Evolutionary conservation across 1,140 invertebrate species (phyloP), one percentile per base, ranked within the genome.

Genomic region (Fragariocoptes setiger): DNA sequence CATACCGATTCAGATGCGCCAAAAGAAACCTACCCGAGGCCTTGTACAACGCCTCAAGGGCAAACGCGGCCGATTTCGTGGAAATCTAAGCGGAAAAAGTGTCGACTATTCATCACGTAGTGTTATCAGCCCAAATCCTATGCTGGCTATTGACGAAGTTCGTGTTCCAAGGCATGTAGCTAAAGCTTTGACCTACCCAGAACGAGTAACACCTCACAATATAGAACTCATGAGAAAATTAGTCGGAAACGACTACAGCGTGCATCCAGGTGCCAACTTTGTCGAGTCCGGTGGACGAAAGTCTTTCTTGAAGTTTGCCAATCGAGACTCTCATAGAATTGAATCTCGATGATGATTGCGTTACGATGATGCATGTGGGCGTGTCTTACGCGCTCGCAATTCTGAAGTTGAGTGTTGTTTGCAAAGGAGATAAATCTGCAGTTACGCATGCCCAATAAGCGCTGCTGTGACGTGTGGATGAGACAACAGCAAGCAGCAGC

Each of bases 51-150:
- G 88, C 21, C 58, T 97, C 18, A 95, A 94, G 61, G n/a, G 43
- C 37, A 99, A 99, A 60, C 83, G 97, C 56, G 92, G 92, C 42
- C 67, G 92, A 40, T 97, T 99, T 58, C 68, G 92, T 38, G 88
- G 90, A n/a, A 99, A 99, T 63, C 62, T 99, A 21, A 92, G 82
- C 0, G 92, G 92, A 35, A 99, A 99, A 62, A 66, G 92, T 50
- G 90, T 97, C 1, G 86, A 99, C 56, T 99, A 90, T 58, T 88
- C 85, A 36, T 80, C 79, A 36, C 66, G 92, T 52, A 97, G 88
- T 49, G 92, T 99, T 4, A 99, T 99, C 50, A 95, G 88, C 2
- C 92, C 92, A 0, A 90, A 99, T 65, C 92, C 92, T 3, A 97
- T 95, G 65, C 64, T 99, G 40, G 69, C 78, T 56, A 95, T 99